Base-by-base conservation (phyloP, 2,797 vertebrate species). In the Todus mexicanus region DNA sequence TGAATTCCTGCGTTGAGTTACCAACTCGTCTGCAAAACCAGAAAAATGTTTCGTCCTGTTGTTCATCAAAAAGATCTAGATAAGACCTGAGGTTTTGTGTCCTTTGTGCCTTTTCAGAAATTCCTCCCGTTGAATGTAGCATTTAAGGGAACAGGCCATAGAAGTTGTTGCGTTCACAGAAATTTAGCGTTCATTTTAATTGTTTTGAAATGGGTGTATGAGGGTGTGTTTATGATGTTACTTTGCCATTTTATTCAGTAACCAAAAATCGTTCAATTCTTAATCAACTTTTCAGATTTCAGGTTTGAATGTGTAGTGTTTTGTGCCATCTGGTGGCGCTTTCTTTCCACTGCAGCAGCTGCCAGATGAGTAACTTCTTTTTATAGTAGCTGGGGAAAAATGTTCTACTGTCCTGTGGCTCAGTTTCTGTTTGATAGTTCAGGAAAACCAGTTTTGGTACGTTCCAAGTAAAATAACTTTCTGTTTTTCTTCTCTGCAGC, bases 241-340 rank as follows among this genome's bases (percentile, higher is more conserved):
- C 50, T 78, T 88, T 84, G 22, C 15, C 5, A 1, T 61, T 94
- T 79, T 61, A 57, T 66, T 87, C 42, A n/a, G 65, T 71, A 73
- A 89, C 66, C 79, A 37, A 80, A 94, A 90, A 54, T 31, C 43
- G 9, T 48, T 13, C 57, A 20, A 26, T 85, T 86, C 73, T 77
- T 60, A 47, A 92, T 87, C 56, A 84, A 72, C 71, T 92, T 61
- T 22, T 1, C 25, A 9, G 42, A 43, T 88, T 83, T 51, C 7
- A 4, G 26, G 47, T 87, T 48, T 16, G n/a, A 95, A 90, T 70
- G 53, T 69, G 84, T 56, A 93, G 87, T 66, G 40, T 84, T 48
- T 86, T 89, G 86, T 96, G 96, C 96, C 97, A 97, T 87, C 96
- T 96, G 95, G 95, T 88, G 97, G 96, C 47, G 57, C 5, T 15